phyloP scores from a whole-genome alignment of 2,113 vertebrate species.

The Antigone vipio region DNA sequence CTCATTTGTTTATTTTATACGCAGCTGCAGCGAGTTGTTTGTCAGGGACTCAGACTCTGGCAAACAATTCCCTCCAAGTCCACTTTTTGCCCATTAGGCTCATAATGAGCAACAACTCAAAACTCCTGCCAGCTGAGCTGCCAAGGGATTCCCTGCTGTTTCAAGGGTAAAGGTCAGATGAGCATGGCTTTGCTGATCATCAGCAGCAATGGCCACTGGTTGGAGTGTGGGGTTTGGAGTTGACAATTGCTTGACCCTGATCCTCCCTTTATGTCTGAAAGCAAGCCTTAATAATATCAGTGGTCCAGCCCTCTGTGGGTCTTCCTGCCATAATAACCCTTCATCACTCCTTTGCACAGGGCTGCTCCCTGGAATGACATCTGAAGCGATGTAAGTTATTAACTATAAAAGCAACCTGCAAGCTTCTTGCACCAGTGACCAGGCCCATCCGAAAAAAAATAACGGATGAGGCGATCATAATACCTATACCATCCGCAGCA shows the following conservation, averaged over 20 bases:
- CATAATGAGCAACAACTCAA: not conserved
- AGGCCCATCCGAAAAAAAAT: not conserved
- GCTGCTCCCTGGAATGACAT: not conserved
- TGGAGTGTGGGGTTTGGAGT: not conserved
- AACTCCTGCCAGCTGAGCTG: not conserved
- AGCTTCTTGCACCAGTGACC: not conserved
- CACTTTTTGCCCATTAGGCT: conserved; percentile 5
- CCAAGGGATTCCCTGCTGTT: not conserved
- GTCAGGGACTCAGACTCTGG: not conserved
- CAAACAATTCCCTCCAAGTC: conserved; percentile 4
- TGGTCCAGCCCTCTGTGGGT: not conserved
- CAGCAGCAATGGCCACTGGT: not conserved
- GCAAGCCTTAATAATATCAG: not conserved
- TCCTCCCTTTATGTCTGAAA: not conserved
- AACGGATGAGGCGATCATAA: not conserved
- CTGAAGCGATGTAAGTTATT: not conserved
- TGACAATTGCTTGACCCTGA: not conserved
- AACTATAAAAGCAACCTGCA: not conserved
- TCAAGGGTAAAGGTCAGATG: not conserved
- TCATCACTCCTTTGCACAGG: not conserved
- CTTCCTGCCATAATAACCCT: not conserved
- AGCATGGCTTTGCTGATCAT: not conserved
- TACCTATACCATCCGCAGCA: not conserved
- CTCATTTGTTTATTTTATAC: conserved; percentile 3
- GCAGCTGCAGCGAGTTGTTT: not conserved